phyloP scores from a whole-genome alignment of 2,888 invertebrate species.

The Coenonympha arcania region DNA sequence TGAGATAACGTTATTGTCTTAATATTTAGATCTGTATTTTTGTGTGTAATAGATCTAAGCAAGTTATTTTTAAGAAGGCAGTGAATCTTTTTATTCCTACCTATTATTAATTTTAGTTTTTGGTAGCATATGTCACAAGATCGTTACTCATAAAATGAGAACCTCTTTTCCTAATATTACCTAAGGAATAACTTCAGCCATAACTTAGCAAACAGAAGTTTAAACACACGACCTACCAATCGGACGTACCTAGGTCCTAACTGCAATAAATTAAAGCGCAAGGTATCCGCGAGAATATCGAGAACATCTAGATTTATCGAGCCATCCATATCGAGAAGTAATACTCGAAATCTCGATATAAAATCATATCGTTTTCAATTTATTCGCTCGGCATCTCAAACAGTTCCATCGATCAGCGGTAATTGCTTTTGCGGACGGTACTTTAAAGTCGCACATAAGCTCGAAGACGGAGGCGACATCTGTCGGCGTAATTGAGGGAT shows the following conservation, averaged over 20 bases:
- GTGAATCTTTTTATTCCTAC: too few relatives aligned
- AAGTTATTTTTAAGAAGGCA: too few relatives aligned
- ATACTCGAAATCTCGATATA: conserved; percentile 23
- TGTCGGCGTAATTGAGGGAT: conserved; percentile 79
- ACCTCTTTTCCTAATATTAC: background rate
- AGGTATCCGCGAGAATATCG: conserved; percentile 7
- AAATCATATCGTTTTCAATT: conserved; percentile 44
- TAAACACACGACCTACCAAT: conserved; percentile 26
- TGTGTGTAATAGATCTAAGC: too few relatives aligned
- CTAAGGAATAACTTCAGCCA: background rate
- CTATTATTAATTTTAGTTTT: too few relatives aligned
- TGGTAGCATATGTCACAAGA: too few relatives aligned
- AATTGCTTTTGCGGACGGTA: conserved; percentile 66
- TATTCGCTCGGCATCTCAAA: conserved; percentile 34
- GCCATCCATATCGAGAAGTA: conserved; percentile 20
- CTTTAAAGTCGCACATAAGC: conserved; percentile 73
- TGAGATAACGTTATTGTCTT: too few relatives aligned
- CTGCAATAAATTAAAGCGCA: conserved; percentile 17
- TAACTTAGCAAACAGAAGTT: conserved; percentile 10
- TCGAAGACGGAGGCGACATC: conserved; percentile 74
- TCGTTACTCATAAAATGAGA: background rate
- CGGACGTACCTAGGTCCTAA: conserved; percentile 4
- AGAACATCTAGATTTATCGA: conserved; percentile 12
- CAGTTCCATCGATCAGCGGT: conserved; percentile 56
- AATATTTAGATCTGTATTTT: too few relatives aligned